Percentiles rank a stretch among this genome's conserved stretches.
These are phyloP conservation scores for Dicerorhinus sumatrensis DNA, from an alignment of 2,113 vertebrate genomes.

Conservation along the genomic window DNA sequence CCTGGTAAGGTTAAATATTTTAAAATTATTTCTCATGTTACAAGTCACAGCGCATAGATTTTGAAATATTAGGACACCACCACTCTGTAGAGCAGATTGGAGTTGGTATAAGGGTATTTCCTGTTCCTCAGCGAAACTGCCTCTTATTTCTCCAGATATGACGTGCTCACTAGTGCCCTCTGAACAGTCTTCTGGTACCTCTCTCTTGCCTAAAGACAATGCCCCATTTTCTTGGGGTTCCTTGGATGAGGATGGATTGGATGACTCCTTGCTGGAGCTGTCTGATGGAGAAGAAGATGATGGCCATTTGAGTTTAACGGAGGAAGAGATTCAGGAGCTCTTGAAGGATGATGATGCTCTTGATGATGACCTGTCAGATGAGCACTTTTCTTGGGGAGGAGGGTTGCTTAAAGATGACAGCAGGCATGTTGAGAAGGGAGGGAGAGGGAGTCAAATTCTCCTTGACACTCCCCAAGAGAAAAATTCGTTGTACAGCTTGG, in stretches of 20 bases:
- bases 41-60: slow-evolving; percentile 56
- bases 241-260: slow-evolving; percentile 76
- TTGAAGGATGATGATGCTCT: slow-evolving; percentile 77
- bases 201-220: neutral
- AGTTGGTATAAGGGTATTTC: slow-evolving; percentile 42
- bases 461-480: neutral
- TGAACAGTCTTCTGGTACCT: neutral
- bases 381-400: neutral
- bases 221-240: slow-evolving; percentile 69
- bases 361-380: slow-evolving; percentile 33
- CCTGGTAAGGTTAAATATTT: slow-evolving; percentile 46
- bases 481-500: neutral
- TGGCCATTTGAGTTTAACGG: slow-evolving; percentile 82
- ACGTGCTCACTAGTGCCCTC: slow-evolving; percentile 67
- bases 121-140: neutral
- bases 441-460: neutral
- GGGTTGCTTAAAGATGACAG: neutral
- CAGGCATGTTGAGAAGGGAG: neutral
- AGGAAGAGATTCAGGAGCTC: slow-evolving; percentile 85
- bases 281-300: slow-evolving; percentile 81
- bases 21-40: slow-evolving; percentile 35
- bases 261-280: slow-evolving; percentile 85
- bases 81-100: slow-evolving; percentile 22
- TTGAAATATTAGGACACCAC: neutral
- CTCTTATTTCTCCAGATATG: slow-evolving; percentile 54